Conservation (phyloP, 1,140 invertebrate species). For the Pseudomyrmex gracilis region DNA sequence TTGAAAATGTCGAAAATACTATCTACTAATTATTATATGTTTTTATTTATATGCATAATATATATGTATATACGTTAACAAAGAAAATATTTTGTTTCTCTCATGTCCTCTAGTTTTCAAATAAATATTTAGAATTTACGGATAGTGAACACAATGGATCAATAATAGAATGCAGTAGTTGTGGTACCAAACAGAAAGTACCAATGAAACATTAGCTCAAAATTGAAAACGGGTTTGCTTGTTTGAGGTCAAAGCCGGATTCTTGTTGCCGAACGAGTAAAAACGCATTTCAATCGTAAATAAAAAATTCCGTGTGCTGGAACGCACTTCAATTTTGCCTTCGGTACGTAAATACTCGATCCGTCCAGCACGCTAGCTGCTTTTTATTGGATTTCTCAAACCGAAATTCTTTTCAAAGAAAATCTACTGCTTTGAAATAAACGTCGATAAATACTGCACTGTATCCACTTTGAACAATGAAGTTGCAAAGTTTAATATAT, state of each 20-base stretch:
- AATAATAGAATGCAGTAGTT: neutral
- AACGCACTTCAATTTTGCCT: constrained; percentile 52
- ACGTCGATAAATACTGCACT: neutral
- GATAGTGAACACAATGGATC: no score
- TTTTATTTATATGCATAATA: no score
- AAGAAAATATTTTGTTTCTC: no score
- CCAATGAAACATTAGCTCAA: constrained; percentile 39
- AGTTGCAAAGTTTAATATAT: no score
- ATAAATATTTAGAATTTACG: no score
- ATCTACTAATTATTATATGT: no score
- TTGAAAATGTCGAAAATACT: no score
- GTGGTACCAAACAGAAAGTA: constrained; percentile 1
- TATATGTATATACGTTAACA: no score
- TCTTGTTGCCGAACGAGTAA: constrained; percentile 39
- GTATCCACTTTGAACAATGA: neutral
- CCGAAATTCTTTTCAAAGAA: constrained; percentile 44
- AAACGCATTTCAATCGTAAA: constrained; percentile 53
- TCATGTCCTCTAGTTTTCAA: no score
- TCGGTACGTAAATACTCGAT: constrained; percentile 46
- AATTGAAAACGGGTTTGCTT: constrained; percentile 14
- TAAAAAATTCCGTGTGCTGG: constrained; percentile 26
- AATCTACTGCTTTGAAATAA: constrained; percentile 26
- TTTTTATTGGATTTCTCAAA: constrained; percentile 57
- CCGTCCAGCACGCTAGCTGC: neutral
- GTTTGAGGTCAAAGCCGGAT: constrained; percentile 43